Evolutionary conservation across 37 sponge, comb jelly and placozoan species (phyloP), one percentile per base, ranked within the genome.

Genomic region (Spongia lamella): DNA sequence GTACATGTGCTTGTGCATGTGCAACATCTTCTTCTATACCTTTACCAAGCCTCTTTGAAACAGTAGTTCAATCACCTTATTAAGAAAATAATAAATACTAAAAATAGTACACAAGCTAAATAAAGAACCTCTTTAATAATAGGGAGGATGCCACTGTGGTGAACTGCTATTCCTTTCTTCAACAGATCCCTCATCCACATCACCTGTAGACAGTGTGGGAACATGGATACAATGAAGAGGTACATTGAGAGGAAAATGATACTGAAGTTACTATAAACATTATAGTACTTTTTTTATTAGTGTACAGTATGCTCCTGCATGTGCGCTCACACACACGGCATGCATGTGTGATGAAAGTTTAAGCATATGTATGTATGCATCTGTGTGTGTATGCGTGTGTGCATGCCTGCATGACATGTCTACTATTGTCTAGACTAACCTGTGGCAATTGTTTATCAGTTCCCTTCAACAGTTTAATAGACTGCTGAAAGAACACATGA

Each of bases 101-200:
- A 4, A 35, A 43, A 43, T 9, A 13, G 15, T 21, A 6, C 3
- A 3, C 25, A 36, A 22, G 51, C 52, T 40, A 1, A 51, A 51
- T 22, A 19, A 30, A 71, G 30, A 34, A 93, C 94, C 91, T 98
- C 99, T 43, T 98, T 98, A 39, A 98, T 74, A 20, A 98, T 82
- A 16, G 99, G 99, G 0, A 98, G 82, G 22, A 98, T 90, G 9
- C 99, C 99, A 79, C 96, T 95, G 73, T 98, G 99, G 54, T 98
- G 99, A 20, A 95, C 93, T 36, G 83, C 99, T 58, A 98, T 88
- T 0, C 99, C 99, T 73, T 87, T 63, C 67, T 83, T 83, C 61
- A 96, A 66, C 49, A 87, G 47, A 34, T 87, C 93, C 35, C 63
- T 57, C 88, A 93, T 87, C 68, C 85, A 76, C 7, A 56, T 33